phyloP scores from a whole-genome alignment of 1,140 invertebrate genomes.

The Polyergus mexicanus region DNA sequence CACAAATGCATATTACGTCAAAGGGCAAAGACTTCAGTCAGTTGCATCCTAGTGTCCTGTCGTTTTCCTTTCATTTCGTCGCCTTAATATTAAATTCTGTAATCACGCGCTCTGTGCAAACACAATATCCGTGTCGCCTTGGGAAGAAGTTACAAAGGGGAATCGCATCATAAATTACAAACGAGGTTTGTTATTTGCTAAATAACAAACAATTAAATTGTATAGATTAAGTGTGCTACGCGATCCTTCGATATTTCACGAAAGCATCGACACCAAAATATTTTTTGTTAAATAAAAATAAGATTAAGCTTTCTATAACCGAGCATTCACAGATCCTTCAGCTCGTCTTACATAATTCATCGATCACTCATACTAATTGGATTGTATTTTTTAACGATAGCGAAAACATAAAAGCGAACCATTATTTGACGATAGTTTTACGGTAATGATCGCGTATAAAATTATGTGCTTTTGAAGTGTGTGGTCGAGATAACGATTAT shows the following conservation, averaged over 20 bases:
- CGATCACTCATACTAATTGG: constrained; percentile 2
- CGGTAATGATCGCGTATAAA: constrained; percentile 46
- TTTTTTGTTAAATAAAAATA: constrained; percentile 5
- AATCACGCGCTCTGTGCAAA: constrained; percentile 29
- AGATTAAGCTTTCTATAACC: background rate
- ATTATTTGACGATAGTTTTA: constrained; percentile 12
- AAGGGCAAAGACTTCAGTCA: constrained; percentile 33
- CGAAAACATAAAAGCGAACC: background rate
- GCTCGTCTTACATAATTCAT: background rate
- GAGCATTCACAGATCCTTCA: background rate
- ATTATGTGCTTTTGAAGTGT: constrained; percentile 39
- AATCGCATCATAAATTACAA: constrained; percentile 37
- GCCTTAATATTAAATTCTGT: constrained; percentile 54
- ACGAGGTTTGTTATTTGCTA: constrained; percentile 25
- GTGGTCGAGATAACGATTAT: constrained; percentile 53
- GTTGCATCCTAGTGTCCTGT: constrained; percentile 20
- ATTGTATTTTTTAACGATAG: background rate
- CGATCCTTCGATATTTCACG: background rate
- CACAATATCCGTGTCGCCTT: background rate
- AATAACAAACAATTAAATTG: constrained; percentile 24
- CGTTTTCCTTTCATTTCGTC: constrained; percentile 5
- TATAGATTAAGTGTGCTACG: background rate
- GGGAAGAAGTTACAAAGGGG: background rate
- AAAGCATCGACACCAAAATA: background rate
- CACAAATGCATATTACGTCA: constrained; percentile 50